A percentile compares a stretch with the other conserved stretches of the same genome.
phyloP scores from a whole-genome alignment of 2,888 invertebrate genomes.

The Elegia similella region DNA sequence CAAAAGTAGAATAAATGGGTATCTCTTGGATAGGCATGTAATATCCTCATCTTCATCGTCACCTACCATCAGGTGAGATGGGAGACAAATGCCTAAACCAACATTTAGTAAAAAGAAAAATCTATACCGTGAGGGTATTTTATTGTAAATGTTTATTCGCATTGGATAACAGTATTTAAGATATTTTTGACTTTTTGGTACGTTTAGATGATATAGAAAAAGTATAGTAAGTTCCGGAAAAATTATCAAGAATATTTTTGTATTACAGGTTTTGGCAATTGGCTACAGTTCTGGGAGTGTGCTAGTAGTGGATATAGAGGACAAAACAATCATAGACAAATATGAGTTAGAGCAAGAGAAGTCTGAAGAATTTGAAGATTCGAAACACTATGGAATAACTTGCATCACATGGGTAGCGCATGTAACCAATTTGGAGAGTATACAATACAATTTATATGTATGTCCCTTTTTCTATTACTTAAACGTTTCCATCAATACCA shows the following conservation, averaged over 20 bases:
- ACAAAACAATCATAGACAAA: conserved; percentile 88
- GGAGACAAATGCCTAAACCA: too few relatives aligned
- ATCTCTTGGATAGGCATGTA: too few relatives aligned
- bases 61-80: too few relatives aligned
- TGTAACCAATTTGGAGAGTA: conserved; percentile 64
- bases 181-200: too few relatives aligned
- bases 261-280: conserved; percentile 83
- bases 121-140: too few relatives aligned
- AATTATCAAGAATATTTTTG: not conserved
- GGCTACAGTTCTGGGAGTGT: conserved; percentile 88
- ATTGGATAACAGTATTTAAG: too few relatives aligned
- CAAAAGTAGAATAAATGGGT: too few relatives aligned
- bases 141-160: too few relatives aligned
- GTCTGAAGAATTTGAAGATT: conserved; percentile 65
- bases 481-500: not conserved
- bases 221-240: not conserved
- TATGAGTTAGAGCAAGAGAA: conserved; percentile 70
- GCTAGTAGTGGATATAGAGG: conserved; percentile 91
- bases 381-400: conserved; percentile 83
- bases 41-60: too few relatives aligned
- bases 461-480: conserved; percentile 18
- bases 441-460: conserved; percentile 72
- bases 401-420: conserved; percentile 88
- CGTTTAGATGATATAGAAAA: not conserved
- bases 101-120: too few relatives aligned